Base-by-base conservation (phyloP, 1,140 invertebrate species). In the Dendroctonus valens region DNA sequence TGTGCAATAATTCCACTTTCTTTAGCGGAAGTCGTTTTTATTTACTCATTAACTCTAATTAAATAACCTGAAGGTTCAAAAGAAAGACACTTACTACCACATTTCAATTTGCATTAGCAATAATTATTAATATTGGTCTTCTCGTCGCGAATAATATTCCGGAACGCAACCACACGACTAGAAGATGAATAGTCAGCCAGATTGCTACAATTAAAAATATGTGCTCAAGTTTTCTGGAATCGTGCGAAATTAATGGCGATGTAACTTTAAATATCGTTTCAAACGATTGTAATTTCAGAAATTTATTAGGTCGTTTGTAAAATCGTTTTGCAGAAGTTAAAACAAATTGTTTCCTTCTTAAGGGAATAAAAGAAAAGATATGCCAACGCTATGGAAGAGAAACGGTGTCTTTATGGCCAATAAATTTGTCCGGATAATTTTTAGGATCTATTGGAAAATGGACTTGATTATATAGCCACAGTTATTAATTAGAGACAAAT, bases 331-430 rank as follows among this genome's bases (percentile, higher is more conserved):
- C 38, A 39, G 37, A 65, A 65, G 62, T 65, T 65, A 65, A 65
- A 65, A 65, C 62, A 65, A 65, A 65, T 65, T 65, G 53, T 65
- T 65, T 65, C 41, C 52, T 63, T 41, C 53, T 65, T 65, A 57
- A 12, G 62, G 42, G 53, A 63, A 63, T 63, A 54, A 63, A 63
- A 63, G 60, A 52, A 42, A 12, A 53, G 60, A 63, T 53, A 63
- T 54, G 51, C 60, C 60, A 26, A 26, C 39, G 60, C 51, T 37
- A 49, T 37, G 26, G 41, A 63, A 44, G 41, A 63, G 54, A 63
- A 54, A 41, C 14, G 9, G 38, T 41, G 12, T 15, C 42, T 52
- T 44, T 61, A 39, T 61, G 39, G 3, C 15, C 26, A 9, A 41
- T 57, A 41, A 41, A 57, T 57, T 41, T 57, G 6, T 4, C 11